These are phyloP conservation scores for Pseudanteris insignis DNA, from an alignment of 2,888 invertebrate species.

Conservation along the genomic window DNA sequence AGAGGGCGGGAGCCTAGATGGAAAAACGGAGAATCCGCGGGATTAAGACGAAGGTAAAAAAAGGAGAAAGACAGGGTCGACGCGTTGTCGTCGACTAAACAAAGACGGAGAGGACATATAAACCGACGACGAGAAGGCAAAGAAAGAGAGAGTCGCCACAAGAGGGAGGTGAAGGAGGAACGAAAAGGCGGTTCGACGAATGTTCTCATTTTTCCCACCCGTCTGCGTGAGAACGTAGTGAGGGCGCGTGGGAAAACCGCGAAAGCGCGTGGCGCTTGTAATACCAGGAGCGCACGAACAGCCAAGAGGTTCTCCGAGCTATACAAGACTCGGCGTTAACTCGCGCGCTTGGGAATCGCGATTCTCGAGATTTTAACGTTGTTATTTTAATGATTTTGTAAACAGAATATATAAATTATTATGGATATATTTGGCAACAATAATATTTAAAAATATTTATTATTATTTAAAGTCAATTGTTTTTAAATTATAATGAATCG, in stretches of 20 bases:
- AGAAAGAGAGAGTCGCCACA: conserved; percentile 17
- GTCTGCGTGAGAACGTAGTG: conserved; percentile 61
- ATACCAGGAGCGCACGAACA: conserved; percentile 58
- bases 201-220: conserved; percentile 43
- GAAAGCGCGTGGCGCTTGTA: conserved; percentile 64
- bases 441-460: too few species aligned
- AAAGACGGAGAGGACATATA: conserved; percentile 20
- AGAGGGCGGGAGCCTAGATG: too few species aligned
- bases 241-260: conserved; percentile 65
- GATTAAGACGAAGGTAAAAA: conserved; percentile 20
- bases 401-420: too few species aligned
- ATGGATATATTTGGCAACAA: too few species aligned
- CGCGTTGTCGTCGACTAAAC: conserved; percentile 3
- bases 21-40: conserved; percentile 15
- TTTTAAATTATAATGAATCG: too few species aligned
- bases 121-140: conserved; percentile 19
- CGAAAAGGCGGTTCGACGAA: conserved; percentile 36
- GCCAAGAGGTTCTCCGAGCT: conserved; percentile 36
- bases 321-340: neutral
- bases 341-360: conserved; percentile 1
- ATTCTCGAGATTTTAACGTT: too few species aligned
- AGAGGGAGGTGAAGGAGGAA: conserved; percentile 26
- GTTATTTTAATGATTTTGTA: too few species aligned
- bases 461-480: too few species aligned
- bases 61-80: conserved; percentile 8